Base-by-base conservation (phyloP, 1,140 invertebrate genomes). In the Anoplophora glabripennis region DNA sequence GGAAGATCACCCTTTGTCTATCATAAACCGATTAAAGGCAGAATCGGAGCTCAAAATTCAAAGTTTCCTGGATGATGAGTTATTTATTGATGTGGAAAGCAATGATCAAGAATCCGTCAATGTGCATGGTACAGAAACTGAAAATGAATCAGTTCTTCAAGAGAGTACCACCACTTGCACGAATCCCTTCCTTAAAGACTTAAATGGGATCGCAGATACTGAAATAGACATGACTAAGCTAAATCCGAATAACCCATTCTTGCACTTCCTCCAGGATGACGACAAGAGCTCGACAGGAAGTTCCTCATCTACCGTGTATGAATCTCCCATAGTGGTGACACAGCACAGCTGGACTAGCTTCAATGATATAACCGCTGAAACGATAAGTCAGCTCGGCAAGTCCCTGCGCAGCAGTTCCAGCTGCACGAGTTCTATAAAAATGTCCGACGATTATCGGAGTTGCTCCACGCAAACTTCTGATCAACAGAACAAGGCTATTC, bases 181-280 rank as follows among this genome's bases (percentile, higher is more conserved):
- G 5, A 38, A 38, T 21, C 49, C 37, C 10, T 40, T 53, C 35
- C 36, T 38, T 7, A 38, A 10, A 10, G 37, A 53, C 40, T 38
- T 37, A n/a, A 18, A 10, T 11, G 17, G 18, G 11, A 35, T 7
- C n/a, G 21, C n/a, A 17, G 48, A 7, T 7, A 10, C 35, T 11
- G 14, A 10, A 15, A 37, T 12, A 14, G 21, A 14, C 4, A 36
- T 51, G 14, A 12, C n/a, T 9, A 51, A 18, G 36, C 40, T 53
- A 17, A 12, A 53, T 21, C 49, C 1, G 4, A 53, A 38, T 14
- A 53, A 53, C 12, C 49, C 49, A 7, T 53, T 53, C 28, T 21
- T 53, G 9, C 4, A 14, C 11, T 40, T 18, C 17, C 10, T 38
- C 7, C 15, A 53, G 10, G 8, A 34, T 18, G 40, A 53, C 18